Conservation (phyloP, 1,140 invertebrate species). For the Pomacea maculata region DNA sequence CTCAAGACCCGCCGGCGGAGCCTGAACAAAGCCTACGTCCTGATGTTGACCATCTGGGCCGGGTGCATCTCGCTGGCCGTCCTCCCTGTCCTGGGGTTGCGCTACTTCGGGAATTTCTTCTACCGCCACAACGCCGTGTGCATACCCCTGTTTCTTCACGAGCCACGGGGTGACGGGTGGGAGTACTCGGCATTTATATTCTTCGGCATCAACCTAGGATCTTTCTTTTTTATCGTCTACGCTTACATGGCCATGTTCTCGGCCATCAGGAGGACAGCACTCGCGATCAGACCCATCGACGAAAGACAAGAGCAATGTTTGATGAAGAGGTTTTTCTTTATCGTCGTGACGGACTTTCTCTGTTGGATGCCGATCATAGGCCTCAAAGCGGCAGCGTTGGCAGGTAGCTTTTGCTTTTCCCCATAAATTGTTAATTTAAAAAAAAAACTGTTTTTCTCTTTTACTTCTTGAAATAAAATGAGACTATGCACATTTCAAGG, state of each 20-base stretch:
- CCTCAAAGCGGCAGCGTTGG: slow-evolving; percentile 21
- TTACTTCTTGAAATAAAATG: too few relatives aligned
- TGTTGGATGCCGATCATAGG: slow-evolving; percentile 60
- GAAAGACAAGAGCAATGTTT: slow-evolving; percentile 68
- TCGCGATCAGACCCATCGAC: slow-evolving; percentile 71
- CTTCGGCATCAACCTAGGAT: slow-evolving; percentile 55
- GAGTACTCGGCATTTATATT: slow-evolving; percentile 62
- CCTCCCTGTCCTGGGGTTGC: slow-evolving; percentile 75
- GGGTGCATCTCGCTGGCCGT: slow-evolving; percentile 73
- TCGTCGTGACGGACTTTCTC: slow-evolving; percentile 60
- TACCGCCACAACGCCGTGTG: slow-evolving; percentile 62
- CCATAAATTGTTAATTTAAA: not conserved
- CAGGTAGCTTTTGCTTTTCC: slow-evolving; percentile 20
- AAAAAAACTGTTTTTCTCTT: not conserved
- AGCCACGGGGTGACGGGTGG: slow-evolving; percentile 61
- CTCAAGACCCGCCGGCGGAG: slow-evolving; percentile 55
- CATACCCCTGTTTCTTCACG: slow-evolving; percentile 61
- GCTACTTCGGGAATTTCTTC: slow-evolving; percentile 65
- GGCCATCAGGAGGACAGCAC: slow-evolving; percentile 69
- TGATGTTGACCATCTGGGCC: slow-evolving; percentile 73
- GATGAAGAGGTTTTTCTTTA: slow-evolving; percentile 28
- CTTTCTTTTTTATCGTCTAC: slow-evolving; percentile 63
- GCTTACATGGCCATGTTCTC: slow-evolving; percentile 70
- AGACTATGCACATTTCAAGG: too few relatives aligned
- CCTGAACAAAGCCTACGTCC: slow-evolving; percentile 66